Conservation (phyloP, 2,888 invertebrate genomes). For the Meloe dianella region DNA sequence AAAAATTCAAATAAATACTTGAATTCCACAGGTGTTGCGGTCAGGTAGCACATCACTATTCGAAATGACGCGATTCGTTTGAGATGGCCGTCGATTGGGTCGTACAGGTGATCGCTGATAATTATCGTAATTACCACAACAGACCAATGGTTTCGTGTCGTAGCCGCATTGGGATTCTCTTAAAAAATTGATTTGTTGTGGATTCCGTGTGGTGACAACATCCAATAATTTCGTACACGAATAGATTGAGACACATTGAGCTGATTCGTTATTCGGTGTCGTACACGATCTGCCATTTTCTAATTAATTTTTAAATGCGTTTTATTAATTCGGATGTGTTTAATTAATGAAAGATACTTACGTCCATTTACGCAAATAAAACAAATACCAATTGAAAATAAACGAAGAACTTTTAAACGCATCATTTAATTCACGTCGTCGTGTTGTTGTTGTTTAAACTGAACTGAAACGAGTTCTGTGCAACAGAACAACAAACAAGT, state of each 20-base stretch:
- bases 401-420: background rate
- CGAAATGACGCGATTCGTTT: background rate
- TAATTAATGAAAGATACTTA: background rate
- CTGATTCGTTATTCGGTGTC: slow-evolving; percentile 60
- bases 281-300: slow-evolving; percentile 55
- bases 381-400: background rate
- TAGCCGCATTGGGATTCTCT: slow-evolving; percentile 65
- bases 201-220: slow-evolving; percentile 53
- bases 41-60: slow-evolving; percentile 38
- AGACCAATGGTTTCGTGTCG: slow-evolving; percentile 60
- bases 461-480: background rate
- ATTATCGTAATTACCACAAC: slow-evolving; percentile 58
- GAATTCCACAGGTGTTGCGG: slow-evolving; percentile 47
- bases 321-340: background rate
- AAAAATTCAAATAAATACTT: slow-evolving; percentile 38
- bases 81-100: background rate
- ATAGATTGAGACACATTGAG: slow-evolving; percentile 62
- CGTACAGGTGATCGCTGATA: slow-evolving; percentile 23
- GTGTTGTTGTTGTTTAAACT: background rate
- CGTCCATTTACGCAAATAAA: background rate
- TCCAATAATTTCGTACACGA: slow-evolving; percentile 58
- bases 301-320: slow-evolving; percentile 21
- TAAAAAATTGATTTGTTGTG: slow-evolving; percentile 55
- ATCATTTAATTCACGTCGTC: background rate
- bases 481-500: background rate